Evolutionary conservation across 2,797 vertebrate genomes (phyloP).

Genomic region (Takifugu ocellatus): DNA sequence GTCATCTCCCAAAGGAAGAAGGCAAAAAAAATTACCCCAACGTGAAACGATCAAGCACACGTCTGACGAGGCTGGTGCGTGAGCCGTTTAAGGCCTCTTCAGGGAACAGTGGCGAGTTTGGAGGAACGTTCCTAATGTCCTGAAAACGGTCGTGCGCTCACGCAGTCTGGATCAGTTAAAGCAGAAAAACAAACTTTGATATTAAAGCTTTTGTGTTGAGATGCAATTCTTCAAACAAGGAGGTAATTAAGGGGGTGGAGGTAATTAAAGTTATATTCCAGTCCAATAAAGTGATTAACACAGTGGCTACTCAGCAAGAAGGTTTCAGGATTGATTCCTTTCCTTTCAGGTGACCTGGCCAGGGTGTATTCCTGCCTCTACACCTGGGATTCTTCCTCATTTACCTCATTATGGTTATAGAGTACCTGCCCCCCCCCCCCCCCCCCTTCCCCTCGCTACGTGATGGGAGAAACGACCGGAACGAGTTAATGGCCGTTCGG

Average conservation of each 20-base stretch:
- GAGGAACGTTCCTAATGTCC: slow-evolving; percentile 12
- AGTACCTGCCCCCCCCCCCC: background rate
- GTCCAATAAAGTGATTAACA: too few species aligned
- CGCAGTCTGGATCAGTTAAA: background rate
- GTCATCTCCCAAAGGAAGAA: slow-evolving; percentile 35
- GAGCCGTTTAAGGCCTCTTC: slow-evolving; percentile 17
- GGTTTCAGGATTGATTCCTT: too few species aligned
- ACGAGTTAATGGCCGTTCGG: slow-evolving; percentile 57
- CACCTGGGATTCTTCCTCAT: background rate
- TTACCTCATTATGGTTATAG: background rate
- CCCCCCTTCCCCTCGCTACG: slow-evolving; percentile 18
- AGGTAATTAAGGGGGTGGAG: too few species aligned
- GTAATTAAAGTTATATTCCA: too few species aligned
- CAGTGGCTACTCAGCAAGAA: too few species aligned
- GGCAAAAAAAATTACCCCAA: slow-evolving; percentile 27
- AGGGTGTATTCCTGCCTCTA: too few species aligned
- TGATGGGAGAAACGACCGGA: slow-evolving; percentile 54
- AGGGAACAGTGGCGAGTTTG: slow-evolving; percentile 21
- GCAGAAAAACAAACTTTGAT: too few species aligned
- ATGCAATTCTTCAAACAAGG: background rate
- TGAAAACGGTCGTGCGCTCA: background rate
- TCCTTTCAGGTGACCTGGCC: too few species aligned
- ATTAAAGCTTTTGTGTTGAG: background rate
- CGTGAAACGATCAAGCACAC: slow-evolving; percentile 5
- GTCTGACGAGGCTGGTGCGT: too few species aligned